phyloP scores from a whole-genome alignment of 2,888 invertebrate species.

The Cataglyphis albicans region DNA sequence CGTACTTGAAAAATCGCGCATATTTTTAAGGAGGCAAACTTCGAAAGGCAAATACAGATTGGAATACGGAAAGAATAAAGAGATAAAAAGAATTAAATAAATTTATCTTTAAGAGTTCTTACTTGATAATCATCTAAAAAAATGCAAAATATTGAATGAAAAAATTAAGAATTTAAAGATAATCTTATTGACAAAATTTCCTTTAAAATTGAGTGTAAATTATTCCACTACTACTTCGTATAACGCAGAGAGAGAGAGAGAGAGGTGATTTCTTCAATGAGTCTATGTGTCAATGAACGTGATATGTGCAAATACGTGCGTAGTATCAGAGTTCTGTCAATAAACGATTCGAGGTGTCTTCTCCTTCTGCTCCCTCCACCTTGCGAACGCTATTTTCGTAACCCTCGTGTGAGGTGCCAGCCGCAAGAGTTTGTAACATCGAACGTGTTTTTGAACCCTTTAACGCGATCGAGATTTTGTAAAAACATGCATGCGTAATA shows the following conservation, averaged over 20 bases:
- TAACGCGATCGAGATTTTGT: background rate
- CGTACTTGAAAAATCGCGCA: background rate
- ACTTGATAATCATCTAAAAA: background rate
- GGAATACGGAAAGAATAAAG: background rate
- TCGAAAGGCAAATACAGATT: background rate
- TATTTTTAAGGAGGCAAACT: background rate
- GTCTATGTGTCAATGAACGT: slow-evolving; percentile 28
- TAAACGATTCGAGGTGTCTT: slow-evolving; percentile 11
- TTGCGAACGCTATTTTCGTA: slow-evolving; percentile 28
- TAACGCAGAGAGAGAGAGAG: background rate
- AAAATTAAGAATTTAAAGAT: background rate
- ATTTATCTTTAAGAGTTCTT: background rate
- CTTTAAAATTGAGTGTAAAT: background rate
- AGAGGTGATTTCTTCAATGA: slow-evolving; percentile 1
- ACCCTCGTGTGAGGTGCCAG: slow-evolving; percentile 28
- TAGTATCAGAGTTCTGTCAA: slow-evolving; percentile 24
- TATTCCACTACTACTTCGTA: background rate
- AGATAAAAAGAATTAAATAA: background rate
- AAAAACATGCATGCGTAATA: background rate
- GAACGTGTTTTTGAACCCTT: background rate
- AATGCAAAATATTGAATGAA: background rate
- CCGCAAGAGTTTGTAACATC: background rate
- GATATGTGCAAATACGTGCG: slow-evolving; percentile 12
- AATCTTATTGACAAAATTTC: background rate
- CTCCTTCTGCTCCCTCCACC: background rate